Base-by-base conservation (phyloP, 2,113 vertebrate species). In the Thunnus thynnus region DNA sequence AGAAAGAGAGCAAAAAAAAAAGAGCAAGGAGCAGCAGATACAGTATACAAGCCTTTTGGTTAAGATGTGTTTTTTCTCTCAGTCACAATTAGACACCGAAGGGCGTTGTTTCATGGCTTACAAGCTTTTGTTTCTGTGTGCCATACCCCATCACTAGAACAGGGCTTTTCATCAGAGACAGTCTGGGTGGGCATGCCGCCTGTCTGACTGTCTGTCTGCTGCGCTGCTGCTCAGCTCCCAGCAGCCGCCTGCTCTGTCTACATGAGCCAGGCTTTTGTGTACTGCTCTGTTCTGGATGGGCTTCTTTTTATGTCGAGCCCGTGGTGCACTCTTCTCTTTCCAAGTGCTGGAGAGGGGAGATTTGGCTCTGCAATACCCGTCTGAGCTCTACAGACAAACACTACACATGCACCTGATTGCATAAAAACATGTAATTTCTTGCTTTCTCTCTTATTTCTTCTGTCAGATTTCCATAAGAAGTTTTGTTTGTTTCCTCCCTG, bases 201-300 rank as follows among this genome's bases (percentile, higher is more conserved):
- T 86, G 82, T 82, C 90, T 92, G 85, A 56, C 36, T 66, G 72
- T 67, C 78, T 84, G 85, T 82, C 84, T 85, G 69, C 27, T 13
- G 44, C 51, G 30, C 60, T 76, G 88, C 72, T 83, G 86, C 83
- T 91, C 83, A 82, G 87, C 84, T 85, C 87, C 78, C 81, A 41
- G 80, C 89, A 86, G 89, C 85, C 83, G 77, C 84, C 84, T 58
- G 79, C 52, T 77, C 68, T 72, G 88, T 89, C 90, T 86, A 13
- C 83, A 83, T 90, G 89, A 88, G 89, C 87, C 87, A 78, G 84
- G 72, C 91, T 80, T 92, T 92, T 94, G 91, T 93, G 85, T 72
- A 5, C 64, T 41, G 68, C 46, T 92, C 76, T 82, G 76, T 57
- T 69, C 58, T 86, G 80, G 82, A 82, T 65, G 67, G 84, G 77